A percentile compares a stretch with the other conserved stretches of the same genome.
These are phyloP conservation scores for Cosmopolites sordidus DNA, from an alignment of 2,888 invertebrate species.

Conservation along the genomic window DNA sequence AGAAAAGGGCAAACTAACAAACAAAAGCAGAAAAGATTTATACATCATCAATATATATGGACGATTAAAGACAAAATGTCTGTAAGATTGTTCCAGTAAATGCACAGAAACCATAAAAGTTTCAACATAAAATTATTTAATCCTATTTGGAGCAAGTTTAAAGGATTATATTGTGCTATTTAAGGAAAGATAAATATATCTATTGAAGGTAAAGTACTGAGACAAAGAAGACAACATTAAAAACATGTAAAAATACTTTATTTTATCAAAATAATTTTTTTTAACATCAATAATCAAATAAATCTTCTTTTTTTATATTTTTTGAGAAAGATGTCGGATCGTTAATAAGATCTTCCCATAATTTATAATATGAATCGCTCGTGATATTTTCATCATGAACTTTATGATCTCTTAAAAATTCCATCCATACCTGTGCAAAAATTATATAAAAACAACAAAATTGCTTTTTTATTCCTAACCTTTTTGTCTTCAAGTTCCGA, in stretches of 20 bases:
- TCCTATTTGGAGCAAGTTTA: background rate
- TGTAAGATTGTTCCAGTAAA: too few species aligned
- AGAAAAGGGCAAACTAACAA: too few species aligned
- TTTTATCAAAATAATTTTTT: too few species aligned
- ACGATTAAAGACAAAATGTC: too few species aligned
- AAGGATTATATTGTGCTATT: background rate
- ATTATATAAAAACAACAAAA: slow-evolving; percentile 6
- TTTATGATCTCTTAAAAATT: slow-evolving; percentile 47
- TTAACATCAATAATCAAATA: slow-evolving; percentile 21
- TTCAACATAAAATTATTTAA: background rate
- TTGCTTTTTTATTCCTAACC: slow-evolving; percentile 6
- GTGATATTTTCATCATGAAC: slow-evolving; percentile 48
- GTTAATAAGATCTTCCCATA: slow-evolving; percentile 48
- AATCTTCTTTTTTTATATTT: slow-evolving; percentile 21
- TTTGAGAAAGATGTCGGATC: slow-evolving; percentile 37
- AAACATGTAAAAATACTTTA: too few species aligned
- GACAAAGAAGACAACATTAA: too few species aligned
- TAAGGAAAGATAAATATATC: background rate
- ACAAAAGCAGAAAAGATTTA: too few species aligned
- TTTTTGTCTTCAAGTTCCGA: slow-evolving; percentile 47
- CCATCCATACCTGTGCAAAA: slow-evolving; percentile 49
- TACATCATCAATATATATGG: too few species aligned
- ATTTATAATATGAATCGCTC: slow-evolving; percentile 49
- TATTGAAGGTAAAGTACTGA: too few species aligned
- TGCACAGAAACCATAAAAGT: slow-evolving; percentile 3